Base-by-base conservation (phyloP, 2,113 vertebrate species). In the Tricholaema leucomelas region DNA sequence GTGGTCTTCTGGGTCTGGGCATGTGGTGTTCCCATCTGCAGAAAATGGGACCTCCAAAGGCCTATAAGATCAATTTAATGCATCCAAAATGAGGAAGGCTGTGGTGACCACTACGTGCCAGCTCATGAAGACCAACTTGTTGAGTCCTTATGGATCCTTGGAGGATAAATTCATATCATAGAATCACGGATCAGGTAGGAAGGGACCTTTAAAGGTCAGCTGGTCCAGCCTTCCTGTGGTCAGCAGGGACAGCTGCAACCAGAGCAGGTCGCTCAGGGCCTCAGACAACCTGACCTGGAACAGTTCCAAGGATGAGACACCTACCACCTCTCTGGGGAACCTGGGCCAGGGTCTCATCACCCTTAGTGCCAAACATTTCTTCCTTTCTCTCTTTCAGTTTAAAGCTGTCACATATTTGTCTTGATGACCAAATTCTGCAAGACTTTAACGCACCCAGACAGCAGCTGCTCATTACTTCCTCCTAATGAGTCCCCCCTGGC, bases 351-450 rank as follows among this genome's bases (percentile, higher is more conserved):
- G 14, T 38, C 24, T 18, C 60, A 36, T 38, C 36, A 30, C 27
- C 27, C 63, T 65, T 38, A 42, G 18, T 30, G 13, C 7, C 7
- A 65, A 31, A 36, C 21, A 36, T 7, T 25, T 61, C 25, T 27
- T 28, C 10, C 38, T 31, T 19, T 46, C 30, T 24, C 64, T 42
- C 64, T 16, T 21, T 44, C 10, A 24, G 15, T 15, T 66, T 23
- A 8, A 44, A 66, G 4, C 33, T 30, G 44, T 66, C 38, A 8
- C 20, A 20, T 30, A 35, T 28, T 25, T 2, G 3, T 15, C 60
- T n/a, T 1, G 1, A 8, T 0, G 5, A n/a, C 2, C 12, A 23
- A 6, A 81, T 0, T 4, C 5, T 0, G 1, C 7, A 7, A 13
- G 27, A 35, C 5, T 21, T 25, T 6, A 2, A 1, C 6, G 24